These are phyloP conservation scores for Acronicta alni DNA, from an alignment of 2,888 invertebrate genomes.

Conservation along the genomic window DNA sequence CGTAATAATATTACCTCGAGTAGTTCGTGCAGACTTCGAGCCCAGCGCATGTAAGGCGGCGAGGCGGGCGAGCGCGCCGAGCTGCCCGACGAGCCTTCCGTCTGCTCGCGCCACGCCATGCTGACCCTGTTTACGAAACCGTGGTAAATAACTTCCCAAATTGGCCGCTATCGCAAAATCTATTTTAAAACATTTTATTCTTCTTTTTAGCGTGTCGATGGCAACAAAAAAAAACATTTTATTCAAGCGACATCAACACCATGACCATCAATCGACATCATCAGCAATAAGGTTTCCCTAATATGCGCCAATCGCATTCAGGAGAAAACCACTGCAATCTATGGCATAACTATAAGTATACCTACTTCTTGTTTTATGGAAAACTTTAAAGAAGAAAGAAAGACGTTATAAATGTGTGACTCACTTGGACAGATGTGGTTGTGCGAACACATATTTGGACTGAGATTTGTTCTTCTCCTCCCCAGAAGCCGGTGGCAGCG, in stretches of 20 bases:
- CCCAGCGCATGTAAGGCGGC: slow-evolving; percentile 96
- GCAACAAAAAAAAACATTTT: no score
- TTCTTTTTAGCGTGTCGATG: no score
- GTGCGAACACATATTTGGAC: slow-evolving; percentile 87
- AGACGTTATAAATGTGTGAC: slow-evolving; percentile 40
- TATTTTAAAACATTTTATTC: no score
- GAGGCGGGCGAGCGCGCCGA: slow-evolving; percentile 86
- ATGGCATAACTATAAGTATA: no score
- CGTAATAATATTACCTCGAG: slow-evolving; percentile 87
- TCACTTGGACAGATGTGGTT: slow-evolving; percentile 84
- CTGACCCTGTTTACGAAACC: slow-evolving; percentile 62
- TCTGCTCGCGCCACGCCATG: slow-evolving; percentile 85
- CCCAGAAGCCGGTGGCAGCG: slow-evolving; percentile 96
- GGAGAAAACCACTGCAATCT: no score
- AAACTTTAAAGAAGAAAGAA: not conserved
- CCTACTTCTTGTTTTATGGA: no score
- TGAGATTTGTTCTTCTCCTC: slow-evolving; percentile 90
- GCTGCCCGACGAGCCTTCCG: slow-evolving; percentile 85
- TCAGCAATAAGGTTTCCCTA: no score
- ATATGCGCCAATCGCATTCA: no score
- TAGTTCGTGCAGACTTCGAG: slow-evolving; percentile 94
- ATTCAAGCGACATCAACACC: no score
- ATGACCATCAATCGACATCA: no score
- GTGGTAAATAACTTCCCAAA: not conserved
- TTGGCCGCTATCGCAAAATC: no score